Evolutionary conservation across 2,888 invertebrate genomes (phyloP).

Genomic region (Ethmia dodecea): DNA sequence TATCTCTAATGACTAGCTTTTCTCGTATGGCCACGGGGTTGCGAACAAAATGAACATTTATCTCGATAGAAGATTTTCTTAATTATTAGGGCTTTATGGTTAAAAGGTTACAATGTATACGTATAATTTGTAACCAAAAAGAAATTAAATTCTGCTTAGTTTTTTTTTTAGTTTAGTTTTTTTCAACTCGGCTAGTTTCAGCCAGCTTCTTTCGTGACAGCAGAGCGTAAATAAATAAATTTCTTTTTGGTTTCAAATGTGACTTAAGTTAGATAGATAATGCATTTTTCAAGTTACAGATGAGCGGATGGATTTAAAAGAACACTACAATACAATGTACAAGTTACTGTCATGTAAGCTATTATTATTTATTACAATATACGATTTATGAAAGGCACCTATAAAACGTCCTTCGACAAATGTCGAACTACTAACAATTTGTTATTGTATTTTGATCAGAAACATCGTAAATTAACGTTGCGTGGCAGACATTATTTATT

Average conservation of each 20-base stretch:
- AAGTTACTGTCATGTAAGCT: constrained; percentile 50
- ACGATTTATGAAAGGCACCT: constrained; percentile 71
- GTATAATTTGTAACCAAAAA: constrained; percentile 33
- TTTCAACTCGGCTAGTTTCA: too few species aligned
- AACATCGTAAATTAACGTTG: constrained; percentile 16
- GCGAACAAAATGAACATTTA: constrained; percentile 26
- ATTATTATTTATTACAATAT: too few species aligned
- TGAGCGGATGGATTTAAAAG: constrained; percentile 67
- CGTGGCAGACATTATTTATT: constrained; percentile 3
- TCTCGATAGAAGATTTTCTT: constrained; percentile 29
- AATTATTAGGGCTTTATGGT: constrained; percentile 19
- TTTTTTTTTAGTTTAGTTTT: too few species aligned
- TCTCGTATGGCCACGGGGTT: constrained; percentile 69
- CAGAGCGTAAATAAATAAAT: too few species aligned
- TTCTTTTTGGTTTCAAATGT: too few species aligned
- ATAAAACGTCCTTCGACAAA: constrained; percentile 64
- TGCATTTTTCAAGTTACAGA: constrained; percentile 38
- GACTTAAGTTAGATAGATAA: constrained; percentile 29
- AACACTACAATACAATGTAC: constrained; percentile 63
- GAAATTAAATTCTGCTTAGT: too few species aligned
- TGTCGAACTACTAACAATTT: constrained; percentile 51
- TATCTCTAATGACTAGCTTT: constrained; percentile 75
- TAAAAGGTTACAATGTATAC: constrained; percentile 22
- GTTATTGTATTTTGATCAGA: constrained; percentile 49
- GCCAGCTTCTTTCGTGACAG: too few species aligned